phyloP scores from a whole-genome alignment of 2,888 invertebrate genomes.

The Harpalus rufipes region DNA sequence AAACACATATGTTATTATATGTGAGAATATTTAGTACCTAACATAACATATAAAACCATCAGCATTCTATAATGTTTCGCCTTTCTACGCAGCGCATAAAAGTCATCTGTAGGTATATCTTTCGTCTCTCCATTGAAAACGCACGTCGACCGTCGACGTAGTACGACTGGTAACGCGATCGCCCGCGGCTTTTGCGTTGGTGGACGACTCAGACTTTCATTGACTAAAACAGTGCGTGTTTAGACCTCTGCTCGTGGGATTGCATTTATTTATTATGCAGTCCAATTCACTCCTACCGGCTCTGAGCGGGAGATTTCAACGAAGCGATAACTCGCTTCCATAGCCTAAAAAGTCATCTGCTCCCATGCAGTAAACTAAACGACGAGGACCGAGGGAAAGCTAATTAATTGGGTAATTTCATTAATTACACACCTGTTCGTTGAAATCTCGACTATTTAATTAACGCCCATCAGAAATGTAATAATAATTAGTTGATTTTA shows the following conservation, averaged over 20 bases:
- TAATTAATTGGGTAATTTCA: slow-evolving; percentile 9
- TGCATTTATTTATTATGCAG: slow-evolving; percentile 40
- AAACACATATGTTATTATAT: too few species aligned
- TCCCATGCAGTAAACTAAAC: not conserved
- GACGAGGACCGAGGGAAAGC: not conserved
- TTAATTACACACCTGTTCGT: slow-evolving; percentile 19
- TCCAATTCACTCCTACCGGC: slow-evolving; percentile 14
- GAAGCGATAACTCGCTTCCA: not conserved
- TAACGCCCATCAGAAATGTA: slow-evolving; percentile 13
- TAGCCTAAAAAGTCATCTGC: slow-evolving; percentile 3
- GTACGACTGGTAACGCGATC: not conserved
- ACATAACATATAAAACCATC: too few species aligned
- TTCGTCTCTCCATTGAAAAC: too few species aligned
- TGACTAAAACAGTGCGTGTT: slow-evolving; percentile 29
- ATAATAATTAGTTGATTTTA: slow-evolving; percentile 13
- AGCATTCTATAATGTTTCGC: too few species aligned
- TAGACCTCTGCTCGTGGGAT: slow-evolving; percentile 12
- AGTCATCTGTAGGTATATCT: too few species aligned
- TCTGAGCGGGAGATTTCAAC: not conserved
- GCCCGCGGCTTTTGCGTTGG: slow-evolving; percentile 4
- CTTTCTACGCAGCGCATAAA: too few species aligned
- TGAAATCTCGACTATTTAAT: slow-evolving; percentile 7
- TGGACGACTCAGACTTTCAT: slow-evolving; percentile 35
- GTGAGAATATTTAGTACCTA: too few species aligned
- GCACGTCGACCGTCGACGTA: too few species aligned